Conservation (phyloP, 1,140 invertebrate species). For the Varroa destructor region DNA sequence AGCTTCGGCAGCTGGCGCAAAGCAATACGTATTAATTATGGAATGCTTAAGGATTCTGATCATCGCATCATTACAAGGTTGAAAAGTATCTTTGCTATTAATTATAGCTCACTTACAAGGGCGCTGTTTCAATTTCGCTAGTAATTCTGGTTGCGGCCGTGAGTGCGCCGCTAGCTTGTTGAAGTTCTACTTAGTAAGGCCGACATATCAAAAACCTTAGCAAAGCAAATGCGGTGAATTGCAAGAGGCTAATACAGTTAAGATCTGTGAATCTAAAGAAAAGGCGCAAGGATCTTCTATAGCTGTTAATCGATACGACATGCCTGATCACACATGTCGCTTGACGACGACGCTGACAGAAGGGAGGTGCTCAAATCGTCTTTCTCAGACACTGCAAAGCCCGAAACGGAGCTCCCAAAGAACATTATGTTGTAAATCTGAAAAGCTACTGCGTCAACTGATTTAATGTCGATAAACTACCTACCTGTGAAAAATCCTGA, state of each 20-base stretch:
- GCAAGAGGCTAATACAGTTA: background rate
- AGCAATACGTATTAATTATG: conserved; percentile 1
- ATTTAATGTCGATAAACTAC: background rate
- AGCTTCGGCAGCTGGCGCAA: background rate
- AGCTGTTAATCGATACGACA: conserved; percentile 11
- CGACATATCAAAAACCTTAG: background rate
- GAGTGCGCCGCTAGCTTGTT: background rate
- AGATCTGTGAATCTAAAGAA: background rate
- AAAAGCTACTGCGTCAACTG: background rate
- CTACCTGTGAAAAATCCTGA: background rate
- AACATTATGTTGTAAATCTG: background rate
- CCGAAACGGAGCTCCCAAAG: background rate
- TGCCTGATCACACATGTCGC: background rate
- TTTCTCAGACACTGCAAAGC: background rate
- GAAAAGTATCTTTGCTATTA: background rate
- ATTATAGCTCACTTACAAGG: no score
- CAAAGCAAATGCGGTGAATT: background rate
- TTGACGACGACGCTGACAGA: background rate
- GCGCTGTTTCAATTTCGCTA: no score
- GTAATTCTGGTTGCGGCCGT: background rate
- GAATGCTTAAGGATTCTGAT: background rate
- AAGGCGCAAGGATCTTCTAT: background rate
- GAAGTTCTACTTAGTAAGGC: background rate
- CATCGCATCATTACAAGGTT: background rate
- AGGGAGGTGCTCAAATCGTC: background rate